These are phyloP conservation scores for Potorous gilbertii DNA, from an alignment of 2,797 vertebrate species.

Conservation along the genomic window DNA sequence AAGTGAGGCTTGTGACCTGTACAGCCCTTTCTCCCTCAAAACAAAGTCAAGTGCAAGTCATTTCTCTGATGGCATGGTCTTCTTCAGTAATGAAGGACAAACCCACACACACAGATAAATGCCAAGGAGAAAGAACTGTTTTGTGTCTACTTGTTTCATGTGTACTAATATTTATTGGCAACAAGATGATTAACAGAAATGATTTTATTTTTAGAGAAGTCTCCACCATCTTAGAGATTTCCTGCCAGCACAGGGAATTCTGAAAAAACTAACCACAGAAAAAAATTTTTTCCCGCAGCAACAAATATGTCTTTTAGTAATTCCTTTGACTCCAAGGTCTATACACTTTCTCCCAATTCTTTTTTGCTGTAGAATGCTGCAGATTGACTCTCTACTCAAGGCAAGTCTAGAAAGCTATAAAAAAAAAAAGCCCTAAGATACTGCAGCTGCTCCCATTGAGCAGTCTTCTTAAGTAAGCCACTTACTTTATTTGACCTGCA, in stretches of 20 bases:
- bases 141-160: background rate
- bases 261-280: background rate
- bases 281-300: background rate
- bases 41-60: too few relatives aligned
- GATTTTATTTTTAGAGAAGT: background rate
- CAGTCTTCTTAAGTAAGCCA: background rate
- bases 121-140: background rate
- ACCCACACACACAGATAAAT: too few relatives aligned
- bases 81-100: too few relatives aligned
- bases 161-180: background rate
- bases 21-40: too few relatives aligned
- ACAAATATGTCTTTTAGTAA: background rate
- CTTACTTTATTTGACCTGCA: background rate
- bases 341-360: background rate
- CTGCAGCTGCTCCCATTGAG: background rate
- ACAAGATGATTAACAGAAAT: background rate
- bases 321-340: background rate
- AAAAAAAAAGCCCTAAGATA: background rate
- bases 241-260: background rate
- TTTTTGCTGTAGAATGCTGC: background rate
- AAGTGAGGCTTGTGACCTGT: too few relatives aligned
- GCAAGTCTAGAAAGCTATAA: background rate
- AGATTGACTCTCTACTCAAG: background rate
- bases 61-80: too few relatives aligned
- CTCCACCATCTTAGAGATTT: background rate